These are phyloP conservation scores for Pandion haliaetus DNA, from an alignment of 2,113 vertebrate species.

Conservation along the genomic window DNA sequence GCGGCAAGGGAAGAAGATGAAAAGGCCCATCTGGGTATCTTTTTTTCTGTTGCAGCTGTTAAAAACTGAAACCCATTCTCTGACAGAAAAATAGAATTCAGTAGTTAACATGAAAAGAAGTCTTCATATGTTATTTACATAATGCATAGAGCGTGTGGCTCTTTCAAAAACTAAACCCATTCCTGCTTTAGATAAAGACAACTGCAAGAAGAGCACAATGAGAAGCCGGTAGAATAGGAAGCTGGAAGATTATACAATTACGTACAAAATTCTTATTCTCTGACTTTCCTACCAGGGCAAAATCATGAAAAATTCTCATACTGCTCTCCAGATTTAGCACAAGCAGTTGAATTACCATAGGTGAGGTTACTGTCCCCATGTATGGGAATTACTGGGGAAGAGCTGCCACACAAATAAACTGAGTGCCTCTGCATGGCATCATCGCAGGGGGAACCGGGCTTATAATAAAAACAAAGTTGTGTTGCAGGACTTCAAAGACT, in stretches of 20 bases:
- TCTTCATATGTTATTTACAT: neutral
- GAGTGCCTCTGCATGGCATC: neutral
- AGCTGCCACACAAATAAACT: neutral
- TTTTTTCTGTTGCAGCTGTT: constrained; percentile 25
- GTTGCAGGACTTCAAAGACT: neutral
- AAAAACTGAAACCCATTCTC: constrained; percentile 34
- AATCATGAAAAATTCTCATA: neutral
- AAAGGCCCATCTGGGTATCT: constrained; percentile 54
- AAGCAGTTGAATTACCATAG: neutral
- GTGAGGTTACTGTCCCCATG: neutral
- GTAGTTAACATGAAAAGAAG: constrained; percentile 2
- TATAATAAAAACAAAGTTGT: neutral
- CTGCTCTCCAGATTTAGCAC: neutral
- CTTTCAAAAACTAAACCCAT: neutral
- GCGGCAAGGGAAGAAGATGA: constrained; percentile 38
- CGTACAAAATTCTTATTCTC: neutral
- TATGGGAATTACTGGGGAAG: neutral
- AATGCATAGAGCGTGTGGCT: neutral
- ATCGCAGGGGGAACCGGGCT: neutral
- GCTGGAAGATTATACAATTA: neutral
- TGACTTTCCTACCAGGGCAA: neutral
- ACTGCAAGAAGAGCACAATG: neutral
- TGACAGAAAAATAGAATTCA: constrained; percentile 4
- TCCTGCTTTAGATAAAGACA: neutral
- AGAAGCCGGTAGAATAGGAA: neutral